These are phyloP conservation scores for Plagiodera versicolora DNA, from an alignment of 2,888 invertebrate species.

Conservation along the genomic window DNA sequence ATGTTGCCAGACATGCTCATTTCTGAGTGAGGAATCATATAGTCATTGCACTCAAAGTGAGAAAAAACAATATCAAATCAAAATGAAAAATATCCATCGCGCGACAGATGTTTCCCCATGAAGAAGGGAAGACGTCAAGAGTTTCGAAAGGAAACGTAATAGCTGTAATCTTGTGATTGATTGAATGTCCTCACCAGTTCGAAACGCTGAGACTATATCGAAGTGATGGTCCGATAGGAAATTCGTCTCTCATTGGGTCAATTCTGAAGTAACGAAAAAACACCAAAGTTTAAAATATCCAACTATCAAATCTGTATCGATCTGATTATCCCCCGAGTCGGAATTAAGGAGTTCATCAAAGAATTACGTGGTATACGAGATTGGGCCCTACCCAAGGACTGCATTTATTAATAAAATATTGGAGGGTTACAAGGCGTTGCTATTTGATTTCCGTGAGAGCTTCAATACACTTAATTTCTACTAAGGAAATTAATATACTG, in stretches of 20 bases:
- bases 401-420: conserved; percentile 46
- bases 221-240: conserved; percentile 25
- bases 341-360: neutral
- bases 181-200: conserved; percentile 48
- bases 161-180: conserved; percentile 57
- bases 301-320: too few relatives aligned
- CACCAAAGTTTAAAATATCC: too few relatives aligned
- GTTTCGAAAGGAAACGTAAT: conserved; percentile 52
- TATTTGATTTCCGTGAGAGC: conserved; percentile 54
- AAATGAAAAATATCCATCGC: conserved; percentile 55
- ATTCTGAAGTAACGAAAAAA: too few relatives aligned
- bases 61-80: conserved; percentile 47
- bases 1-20: too few relatives aligned
- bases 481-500: conserved; percentile 53
- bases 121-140: conserved; percentile 51
- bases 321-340: too few relatives aligned
- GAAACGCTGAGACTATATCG: conserved; percentile 22
- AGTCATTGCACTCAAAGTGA: conserved; percentile 31
- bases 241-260: too few relatives aligned
- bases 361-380: conserved; percentile 35
- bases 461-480: conserved; percentile 52
- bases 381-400: conserved; percentile 44
- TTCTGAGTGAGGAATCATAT: too few relatives aligned
- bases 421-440: conserved; percentile 45
- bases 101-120: conserved; percentile 46